Evolutionary conservation across 2,797 vertebrate genomes (phyloP).

Genomic region (Dipus sagitta): DNA sequence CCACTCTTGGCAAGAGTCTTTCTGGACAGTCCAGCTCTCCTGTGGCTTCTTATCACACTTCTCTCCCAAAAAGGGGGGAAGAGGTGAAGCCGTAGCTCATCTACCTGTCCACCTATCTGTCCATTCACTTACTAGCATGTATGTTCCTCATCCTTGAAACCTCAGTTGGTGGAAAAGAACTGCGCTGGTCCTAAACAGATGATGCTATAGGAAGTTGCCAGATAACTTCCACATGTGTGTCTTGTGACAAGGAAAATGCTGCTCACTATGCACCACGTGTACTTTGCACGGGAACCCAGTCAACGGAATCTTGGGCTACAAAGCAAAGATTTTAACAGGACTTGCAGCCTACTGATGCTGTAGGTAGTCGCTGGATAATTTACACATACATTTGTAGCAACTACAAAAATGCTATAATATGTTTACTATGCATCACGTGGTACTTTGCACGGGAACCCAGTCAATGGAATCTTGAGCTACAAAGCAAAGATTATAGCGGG

Average conservation of each 20-base stretch:
- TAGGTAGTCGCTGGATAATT: not conserved
- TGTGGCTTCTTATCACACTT: not conserved
- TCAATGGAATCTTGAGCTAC: not conserved
- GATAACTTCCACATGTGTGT: not conserved
- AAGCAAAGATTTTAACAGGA: conserved; percentile 12
- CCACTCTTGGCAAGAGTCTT: not conserved
- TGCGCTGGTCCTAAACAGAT: not conserved
- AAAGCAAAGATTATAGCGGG: conserved; percentile 3
- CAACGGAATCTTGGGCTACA: not conserved
- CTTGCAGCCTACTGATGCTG: conserved; percentile 17
- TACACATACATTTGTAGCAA: not conserved
- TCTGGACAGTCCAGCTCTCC: not conserved
- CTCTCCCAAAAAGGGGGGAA: not conserved
- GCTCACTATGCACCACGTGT: not conserved
- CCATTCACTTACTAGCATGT: too few species aligned
- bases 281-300: not conserved
- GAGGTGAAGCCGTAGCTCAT: not conserved
- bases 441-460: not conserved
- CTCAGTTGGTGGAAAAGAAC: not conserved
- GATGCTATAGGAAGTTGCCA: not conserved
- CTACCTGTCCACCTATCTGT: not conserved
- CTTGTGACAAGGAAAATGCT: not conserved
- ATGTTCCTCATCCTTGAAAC: not conserved
- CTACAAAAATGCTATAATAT: not conserved
- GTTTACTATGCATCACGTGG: not conserved